Percentiles rank a stretch among this genome's conserved stretches.
These are phyloP conservation scores for Eristalinus sepulchralis DNA, from an alignment of 2,888 invertebrate species.

Conservation along the genomic window DNA sequence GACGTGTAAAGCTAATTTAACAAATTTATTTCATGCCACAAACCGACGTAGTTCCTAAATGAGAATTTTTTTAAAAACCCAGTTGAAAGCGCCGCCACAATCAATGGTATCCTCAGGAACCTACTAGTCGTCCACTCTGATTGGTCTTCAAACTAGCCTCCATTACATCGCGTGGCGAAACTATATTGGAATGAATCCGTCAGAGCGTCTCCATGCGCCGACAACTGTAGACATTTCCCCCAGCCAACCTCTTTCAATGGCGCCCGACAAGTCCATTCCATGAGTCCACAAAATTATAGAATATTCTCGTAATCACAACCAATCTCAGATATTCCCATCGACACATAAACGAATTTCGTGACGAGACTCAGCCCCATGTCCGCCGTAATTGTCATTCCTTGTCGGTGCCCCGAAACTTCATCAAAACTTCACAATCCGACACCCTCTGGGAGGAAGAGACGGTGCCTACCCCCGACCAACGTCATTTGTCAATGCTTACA, in stretches of 20 bases:
- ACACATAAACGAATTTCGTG: not conserved
- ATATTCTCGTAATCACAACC: not conserved
- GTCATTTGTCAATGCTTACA: slow-evolving; percentile 63
- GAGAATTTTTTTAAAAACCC: too few relatives aligned
- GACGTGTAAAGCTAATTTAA: too few relatives aligned
- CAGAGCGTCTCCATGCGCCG: not conserved
- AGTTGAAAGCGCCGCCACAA: too few relatives aligned
- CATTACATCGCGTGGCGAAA: too few relatives aligned
- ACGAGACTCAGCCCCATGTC: not conserved
- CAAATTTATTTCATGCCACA: too few relatives aligned
- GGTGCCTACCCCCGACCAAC: not conserved
- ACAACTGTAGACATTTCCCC: not conserved
- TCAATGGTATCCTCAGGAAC: too few relatives aligned
- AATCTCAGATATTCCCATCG: not conserved
- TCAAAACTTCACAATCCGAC: not conserved
- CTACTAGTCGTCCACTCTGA: too few relatives aligned
- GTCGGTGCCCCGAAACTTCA: not conserved
- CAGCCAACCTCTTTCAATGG: not conserved
- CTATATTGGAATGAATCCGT: not conserved
- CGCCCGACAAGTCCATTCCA: not conserved
- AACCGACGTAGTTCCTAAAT: too few relatives aligned
- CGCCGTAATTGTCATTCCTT: not conserved
- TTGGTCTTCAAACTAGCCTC: too few relatives aligned
- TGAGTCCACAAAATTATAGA: not conserved
- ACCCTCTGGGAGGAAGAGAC: not conserved